Percentiles rank a stretch among this genome's conserved stretches.
phyloP scores from a whole-genome alignment of 2,888 invertebrate species.

The Pristionchus maxplancki region DNA sequence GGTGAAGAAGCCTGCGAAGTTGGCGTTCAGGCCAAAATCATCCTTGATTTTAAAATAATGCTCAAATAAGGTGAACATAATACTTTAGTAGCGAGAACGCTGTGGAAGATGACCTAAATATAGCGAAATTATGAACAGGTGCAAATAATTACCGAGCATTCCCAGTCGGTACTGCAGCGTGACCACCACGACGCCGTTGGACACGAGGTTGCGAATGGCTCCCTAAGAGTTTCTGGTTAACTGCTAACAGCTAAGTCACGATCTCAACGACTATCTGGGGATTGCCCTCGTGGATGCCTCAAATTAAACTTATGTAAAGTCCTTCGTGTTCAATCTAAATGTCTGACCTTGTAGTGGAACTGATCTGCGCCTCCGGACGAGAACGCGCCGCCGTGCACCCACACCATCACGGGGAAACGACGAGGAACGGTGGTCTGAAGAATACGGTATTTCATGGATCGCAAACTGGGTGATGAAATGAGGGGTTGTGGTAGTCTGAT shows the following conservation, averaged over 20 bases:
- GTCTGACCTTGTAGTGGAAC: not conserved
- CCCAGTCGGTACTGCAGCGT: constrained; percentile 66
- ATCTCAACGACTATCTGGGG: too few species aligned
- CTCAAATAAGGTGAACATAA: not conserved
- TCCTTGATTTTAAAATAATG: not conserved
- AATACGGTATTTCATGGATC: too few species aligned
- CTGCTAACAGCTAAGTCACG: too few species aligned
- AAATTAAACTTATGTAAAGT: too few species aligned
- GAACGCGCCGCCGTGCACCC: not conserved
- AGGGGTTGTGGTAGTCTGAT: too few species aligned
- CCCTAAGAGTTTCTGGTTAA: too few species aligned
- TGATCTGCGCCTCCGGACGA: not conserved
- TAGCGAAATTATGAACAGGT: too few species aligned
- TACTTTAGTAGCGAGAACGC: not conserved
- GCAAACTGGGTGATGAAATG: too few species aligned
- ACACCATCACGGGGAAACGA: not conserved
- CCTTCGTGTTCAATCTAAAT: too few species aligned
- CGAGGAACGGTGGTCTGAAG: not conserved
- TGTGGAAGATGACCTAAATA: too few species aligned
- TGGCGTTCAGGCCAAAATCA: too few species aligned
- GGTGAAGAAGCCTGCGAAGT: not conserved
- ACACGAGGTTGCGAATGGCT: not conserved
- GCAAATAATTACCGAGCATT: constrained; percentile 56
- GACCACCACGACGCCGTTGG: constrained; percentile 63
- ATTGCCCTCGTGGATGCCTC: too few species aligned